A percentile compares a stretch with the other conserved stretches of the same genome.
phyloP scores from a whole-genome alignment of 2,113 vertebrate genomes.

The Lepus europaeus region DNA sequence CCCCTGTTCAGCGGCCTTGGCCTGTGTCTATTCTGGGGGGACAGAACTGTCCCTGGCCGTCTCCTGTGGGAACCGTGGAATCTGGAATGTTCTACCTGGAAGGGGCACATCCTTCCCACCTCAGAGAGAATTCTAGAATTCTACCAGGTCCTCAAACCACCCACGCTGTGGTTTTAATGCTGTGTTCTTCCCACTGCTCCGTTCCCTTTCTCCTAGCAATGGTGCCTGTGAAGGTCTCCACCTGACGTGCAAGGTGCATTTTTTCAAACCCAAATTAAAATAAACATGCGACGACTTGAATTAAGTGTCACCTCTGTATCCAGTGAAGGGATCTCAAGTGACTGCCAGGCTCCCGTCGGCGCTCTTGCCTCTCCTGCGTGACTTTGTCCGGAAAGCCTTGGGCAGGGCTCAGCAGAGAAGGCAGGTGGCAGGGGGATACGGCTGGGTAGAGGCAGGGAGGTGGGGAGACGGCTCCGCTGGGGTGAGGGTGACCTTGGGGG shows the following conservation, averaged over 20 bases:
- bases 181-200: neutral
- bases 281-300: neutral
- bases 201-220: neutral
- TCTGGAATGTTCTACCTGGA: slow-evolving; percentile 53
- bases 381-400: neutral
- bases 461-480: no score
- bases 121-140: neutral
- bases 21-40: neutral
- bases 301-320: neutral
- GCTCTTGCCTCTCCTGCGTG: neutral
- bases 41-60: neutral
- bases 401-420: neutral
- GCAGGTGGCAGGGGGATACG: neutral
- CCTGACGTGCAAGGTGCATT: neutral
- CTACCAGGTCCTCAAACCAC: neutral
- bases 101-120: neutral
- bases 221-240: neutral
- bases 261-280: slow-evolving; percentile 30
- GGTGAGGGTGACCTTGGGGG: no score
- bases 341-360: rapidly evolving
- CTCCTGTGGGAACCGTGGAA: neutral
- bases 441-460: neutral
- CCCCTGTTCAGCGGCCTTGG: neutral
- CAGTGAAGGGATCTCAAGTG: neutral
- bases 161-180: neutral